phyloP scores from a whole-genome alignment of 2,888 invertebrate genomes.

The Luffia ferchaultella region DNA sequence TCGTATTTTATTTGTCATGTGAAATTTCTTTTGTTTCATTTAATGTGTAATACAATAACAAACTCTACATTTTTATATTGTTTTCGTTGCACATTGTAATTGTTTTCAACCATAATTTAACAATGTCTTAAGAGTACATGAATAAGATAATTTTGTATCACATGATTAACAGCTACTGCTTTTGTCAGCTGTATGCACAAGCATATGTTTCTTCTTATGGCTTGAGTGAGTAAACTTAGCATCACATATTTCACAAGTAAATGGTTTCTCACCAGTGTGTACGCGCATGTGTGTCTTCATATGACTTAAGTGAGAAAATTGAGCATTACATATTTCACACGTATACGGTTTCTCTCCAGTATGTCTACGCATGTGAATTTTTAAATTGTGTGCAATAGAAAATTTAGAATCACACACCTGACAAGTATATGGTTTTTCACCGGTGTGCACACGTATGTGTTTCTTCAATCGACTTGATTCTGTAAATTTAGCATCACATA shows the following conservation, averaged over 20 bases:
- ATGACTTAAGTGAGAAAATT: not conserved
- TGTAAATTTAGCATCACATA: not conserved
- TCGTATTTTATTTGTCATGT: no score
- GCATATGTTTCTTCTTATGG: constrained; percentile 7
- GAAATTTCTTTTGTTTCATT: no score
- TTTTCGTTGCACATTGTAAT: no score
- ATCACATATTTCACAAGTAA: constrained; percentile 4
- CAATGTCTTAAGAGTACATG: no score
- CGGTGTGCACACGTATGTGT: not conserved
- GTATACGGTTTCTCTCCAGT: not conserved
- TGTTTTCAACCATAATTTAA: no score
- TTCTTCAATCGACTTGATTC: not conserved
- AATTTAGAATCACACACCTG: not conserved
- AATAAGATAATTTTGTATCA: constrained; percentile 3
- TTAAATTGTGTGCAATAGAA: not conserved
- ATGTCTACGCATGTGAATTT: not conserved
- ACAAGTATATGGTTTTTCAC: not conserved
- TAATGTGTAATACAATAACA: no score
- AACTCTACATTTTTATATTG: no score
- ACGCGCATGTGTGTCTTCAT: constrained; percentile 3
- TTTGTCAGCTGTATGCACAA: constrained; percentile 7
- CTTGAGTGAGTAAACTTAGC: constrained; percentile 1
- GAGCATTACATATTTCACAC: not conserved
- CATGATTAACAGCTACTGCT: constrained; percentile 6
- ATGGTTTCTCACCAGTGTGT: constrained; percentile 9